Base-by-base conservation (phyloP, 2,113 vertebrate species). In the Poecilia latipinna region DNA sequence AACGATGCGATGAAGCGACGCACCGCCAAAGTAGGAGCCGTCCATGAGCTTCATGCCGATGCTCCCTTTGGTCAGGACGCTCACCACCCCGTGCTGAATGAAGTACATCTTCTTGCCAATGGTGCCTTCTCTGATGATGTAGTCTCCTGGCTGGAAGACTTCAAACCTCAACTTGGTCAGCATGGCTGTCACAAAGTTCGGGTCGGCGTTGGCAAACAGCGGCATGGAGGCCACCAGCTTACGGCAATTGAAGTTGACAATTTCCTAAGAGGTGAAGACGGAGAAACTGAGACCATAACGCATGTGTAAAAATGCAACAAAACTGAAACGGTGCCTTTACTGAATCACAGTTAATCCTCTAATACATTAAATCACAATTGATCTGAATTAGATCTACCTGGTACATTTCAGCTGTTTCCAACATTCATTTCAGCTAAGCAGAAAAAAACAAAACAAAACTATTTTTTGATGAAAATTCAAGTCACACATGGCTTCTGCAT, bases 61-160 rank as follows among this genome's bases (percentile, higher is more conserved):
- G 88, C 80, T 97, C 64, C 95, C 97, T 87, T 97, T 97, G 78
- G 97, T 97, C 67, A 97, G 94, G 66, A 97, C 92, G 17, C 94
- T 96, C 86, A 97, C 94, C 72, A 96, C 96, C 0, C 97, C 97
- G 0, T 97, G 98, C 88, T 99, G 98, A 92, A 99, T 99, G 93
- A 99, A 99, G 88, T 97, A 99, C 98, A 99, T 99, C 95, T 99
- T 99, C 93, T 97, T 99, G 85, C 98, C 98, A 0, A 99, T 95
- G 79, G 97, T 99, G 22, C 97, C 98, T 86, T 99, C 98, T 0
- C 97, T 95, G 88, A 99, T 94, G 77, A 99, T 98, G 89, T 97
- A 99, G 80, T 99, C 98, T 0, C 91, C 94, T 0, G 98, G 98
- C 93, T 99, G 98, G 87, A 99, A 99, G 70, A 99, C 98, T 90